Conservation (phyloP, 2,888 invertebrate species). For the Panzeria rudis region DNA sequence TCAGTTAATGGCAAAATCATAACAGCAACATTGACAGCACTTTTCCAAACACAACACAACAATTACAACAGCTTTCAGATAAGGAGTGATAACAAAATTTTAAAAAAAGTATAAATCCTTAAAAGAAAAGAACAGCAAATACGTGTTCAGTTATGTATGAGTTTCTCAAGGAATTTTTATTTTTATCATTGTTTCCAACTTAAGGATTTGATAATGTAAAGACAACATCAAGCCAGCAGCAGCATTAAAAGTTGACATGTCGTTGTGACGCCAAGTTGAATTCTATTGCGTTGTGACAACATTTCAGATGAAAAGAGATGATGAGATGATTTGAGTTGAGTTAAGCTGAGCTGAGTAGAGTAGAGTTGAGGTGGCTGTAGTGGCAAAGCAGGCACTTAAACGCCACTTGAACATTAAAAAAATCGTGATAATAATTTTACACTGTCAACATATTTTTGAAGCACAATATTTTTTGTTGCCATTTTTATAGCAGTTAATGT, state of each 20-base stretch:
- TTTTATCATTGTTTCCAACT: conserved; percentile 12
- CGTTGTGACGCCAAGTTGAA: conserved; percentile 31
- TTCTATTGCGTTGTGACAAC: conserved; percentile 1
- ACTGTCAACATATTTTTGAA: conserved; percentile 43
- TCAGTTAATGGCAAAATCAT: conserved; percentile 15
- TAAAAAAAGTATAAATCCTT: conserved; percentile 54
- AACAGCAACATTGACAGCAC: conserved; percentile 54
- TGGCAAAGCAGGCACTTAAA: conserved; percentile 68
- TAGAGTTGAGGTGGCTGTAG: conserved; percentile 42
- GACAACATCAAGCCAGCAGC: not conserved
- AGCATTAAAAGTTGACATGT: conserved; percentile 39
- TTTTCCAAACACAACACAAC: conserved; percentile 36
- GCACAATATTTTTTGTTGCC: conserved; percentile 6
- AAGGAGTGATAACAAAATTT: conserved; percentile 63
- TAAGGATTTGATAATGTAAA: conserved; percentile 1
- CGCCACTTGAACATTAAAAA: conserved; percentile 73
- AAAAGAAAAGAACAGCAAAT: conserved; percentile 3
- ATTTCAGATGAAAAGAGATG: not conserved
- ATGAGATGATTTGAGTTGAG: conserved; percentile 16
- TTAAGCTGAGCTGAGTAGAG: not conserved
- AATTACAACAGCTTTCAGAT: conserved; percentile 43
- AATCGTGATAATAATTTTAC: conserved; percentile 73
- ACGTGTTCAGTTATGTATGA: conserved; percentile 13
- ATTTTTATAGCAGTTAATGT: not conserved
- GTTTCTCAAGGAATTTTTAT: conserved; percentile 49